Percentiles rank a stretch among this genome's conserved stretches.
phyloP scores from a whole-genome alignment of 2,888 invertebrate species.

The Agrilus cyanescens region DNA sequence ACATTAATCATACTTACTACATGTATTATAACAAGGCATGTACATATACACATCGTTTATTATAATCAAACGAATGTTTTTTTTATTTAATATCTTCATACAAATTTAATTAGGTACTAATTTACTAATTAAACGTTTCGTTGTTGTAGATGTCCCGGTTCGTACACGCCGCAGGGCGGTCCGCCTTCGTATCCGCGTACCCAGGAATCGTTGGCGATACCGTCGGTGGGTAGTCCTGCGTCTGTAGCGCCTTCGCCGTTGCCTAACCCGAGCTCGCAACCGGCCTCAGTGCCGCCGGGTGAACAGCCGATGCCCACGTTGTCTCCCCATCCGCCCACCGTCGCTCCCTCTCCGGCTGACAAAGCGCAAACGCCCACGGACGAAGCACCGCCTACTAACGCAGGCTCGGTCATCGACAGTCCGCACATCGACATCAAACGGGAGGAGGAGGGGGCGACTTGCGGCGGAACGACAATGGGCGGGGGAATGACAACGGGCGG shows the following conservation, averaged over 20 bases:
- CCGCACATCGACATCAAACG: slow-evolving; percentile 11
- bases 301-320: slow-evolving; percentile 57
- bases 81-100: no score
- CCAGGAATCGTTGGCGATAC: slow-evolving; percentile 41
- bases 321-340: slow-evolving; percentile 51
- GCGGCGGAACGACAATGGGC: slow-evolving; percentile 25
- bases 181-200: slow-evolving; percentile 56
- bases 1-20: no score
- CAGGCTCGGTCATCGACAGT: slow-evolving; percentile 22
- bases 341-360: slow-evolving; percentile 23
- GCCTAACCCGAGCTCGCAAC: slow-evolving; percentile 60
- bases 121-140: slow-evolving; percentile 18
- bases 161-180: slow-evolving; percentile 49
- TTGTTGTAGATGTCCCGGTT: slow-evolving; percentile 29
- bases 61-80: no score
- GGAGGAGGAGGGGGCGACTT: slow-evolving; percentile 8
- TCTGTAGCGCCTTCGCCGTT: slow-evolving; percentile 50
- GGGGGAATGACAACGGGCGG: slow-evolving; percentile 16
- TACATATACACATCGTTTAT: no score
- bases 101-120: no score
- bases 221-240: slow-evolving; percentile 41
- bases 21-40: no score
- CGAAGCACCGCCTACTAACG: slow-evolving; percentile 21
- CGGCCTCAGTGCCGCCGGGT: slow-evolving; percentile 51
- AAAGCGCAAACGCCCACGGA: slow-evolving; percentile 17